These are phyloP conservation scores for Exephanes ischioxanthus DNA, from an alignment of 2,888 invertebrate genomes.

Conservation along the genomic window DNA sequence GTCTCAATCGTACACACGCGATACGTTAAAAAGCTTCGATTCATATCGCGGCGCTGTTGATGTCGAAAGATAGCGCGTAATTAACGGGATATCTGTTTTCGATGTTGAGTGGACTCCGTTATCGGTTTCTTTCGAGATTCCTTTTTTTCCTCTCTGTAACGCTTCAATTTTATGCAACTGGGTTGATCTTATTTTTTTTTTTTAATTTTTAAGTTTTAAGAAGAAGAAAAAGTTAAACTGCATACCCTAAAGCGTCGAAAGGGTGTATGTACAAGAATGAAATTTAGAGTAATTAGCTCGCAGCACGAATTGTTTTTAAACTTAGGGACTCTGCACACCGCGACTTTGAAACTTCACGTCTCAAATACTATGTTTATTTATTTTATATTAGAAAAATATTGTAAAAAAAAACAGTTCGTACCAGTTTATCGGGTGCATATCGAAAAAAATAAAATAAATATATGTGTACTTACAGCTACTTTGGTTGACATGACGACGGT, in stretches of 20 bases:
- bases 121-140: slow-evolving; percentile 28
- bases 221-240: background rate
- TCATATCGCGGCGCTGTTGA: slow-evolving; percentile 42
- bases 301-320: background rate
- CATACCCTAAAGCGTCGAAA: background rate
- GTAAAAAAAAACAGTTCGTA: background rate
- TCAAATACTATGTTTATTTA: slow-evolving; percentile 6
- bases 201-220: background rate
- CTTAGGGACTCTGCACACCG: background rate
- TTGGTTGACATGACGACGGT: slow-evolving; percentile 68
- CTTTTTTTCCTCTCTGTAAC: background rate
- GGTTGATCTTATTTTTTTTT: background rate
- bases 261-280: background rate
- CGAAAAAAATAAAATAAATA: background rate
- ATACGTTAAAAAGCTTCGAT: slow-evolving; percentile 38
- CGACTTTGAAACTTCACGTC: background rate
- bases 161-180: background rate
- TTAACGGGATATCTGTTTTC: slow-evolving; percentile 52
- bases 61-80: slow-evolving; percentile 44
- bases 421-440: background rate
- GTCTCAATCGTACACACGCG: slow-evolving; percentile 1
- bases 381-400: background rate
- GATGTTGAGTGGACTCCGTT: slow-evolving; percentile 23
- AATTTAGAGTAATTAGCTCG: slow-evolving; percentile 22
- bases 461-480: slow-evolving; percentile 70